Evolutionary conservation across 2,113 vertebrate species (phyloP), one percentile per base, ranked within the genome.

Genomic region (Indicator indicator): DNA sequence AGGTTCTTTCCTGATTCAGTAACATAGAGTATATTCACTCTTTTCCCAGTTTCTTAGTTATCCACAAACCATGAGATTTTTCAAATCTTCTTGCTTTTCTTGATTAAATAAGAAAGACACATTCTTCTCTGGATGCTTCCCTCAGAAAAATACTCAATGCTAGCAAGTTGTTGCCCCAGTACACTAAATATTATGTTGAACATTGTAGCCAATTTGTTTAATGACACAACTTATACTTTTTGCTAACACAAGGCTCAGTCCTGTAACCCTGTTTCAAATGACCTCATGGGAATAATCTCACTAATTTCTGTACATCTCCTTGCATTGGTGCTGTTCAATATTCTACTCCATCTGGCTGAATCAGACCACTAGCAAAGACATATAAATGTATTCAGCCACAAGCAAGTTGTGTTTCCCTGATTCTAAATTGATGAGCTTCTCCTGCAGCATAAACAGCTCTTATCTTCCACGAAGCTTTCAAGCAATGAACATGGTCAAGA

Each of bases 1-100:
- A 86, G 85, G 33, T 70, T 82, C 48, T 93, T 90, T 85, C 38
- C 56, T 95, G 93, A 95, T 96, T 95, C 93, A 95, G 73, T 94
- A 69, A 91, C 38, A 75, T 42, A 48, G 21, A 10, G 7, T 40
- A 70, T 8, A 33, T 27, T 55, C 19, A 77, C 48, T 79, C 32
- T 88, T 90, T 89, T 89, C 74, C 76, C 58, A 78, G 19, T 74
- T 72, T 84, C 78, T 69, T 17, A 60, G n/a, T 94, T 90, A 81
- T 83, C 65, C 90, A 79, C 67, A 91, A 94, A 60, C 73, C 79
- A 85, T 69, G 38, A 93, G 60, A 63, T 92, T 64, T 69, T 90
- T 86, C 63, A 58, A 78, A 83, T 56, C 36, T 63, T 52, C 56
- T 73, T 94, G 63, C 69, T 89, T n/a, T 63, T 50, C 36, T 83